Base-by-base conservation (phyloP, 37 sponge, comb jelly and placozoan genomes). In the Beroe forskalii region DNA sequence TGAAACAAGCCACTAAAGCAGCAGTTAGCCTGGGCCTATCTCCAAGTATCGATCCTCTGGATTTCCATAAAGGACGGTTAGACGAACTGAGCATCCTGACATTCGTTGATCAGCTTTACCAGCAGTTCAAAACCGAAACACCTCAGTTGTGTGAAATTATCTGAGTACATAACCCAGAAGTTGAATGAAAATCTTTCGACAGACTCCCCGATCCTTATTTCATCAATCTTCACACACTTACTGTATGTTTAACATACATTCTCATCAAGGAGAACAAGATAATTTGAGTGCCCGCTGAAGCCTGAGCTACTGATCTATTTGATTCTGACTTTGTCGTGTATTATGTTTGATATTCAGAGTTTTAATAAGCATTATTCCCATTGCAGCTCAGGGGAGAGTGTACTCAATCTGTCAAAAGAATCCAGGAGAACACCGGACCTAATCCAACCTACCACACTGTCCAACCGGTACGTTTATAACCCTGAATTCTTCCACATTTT, bases 1-100 rank as follows among this genome's bases (percentile, higher is more conserved):
- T 80, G n/a, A 80, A 80, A 48, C 86, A 80, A 44, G 86, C 86
- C 23, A 80, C 86, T 8, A 80, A 41, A 44, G 86, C 86, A 4
- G 86, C 86, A 1, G 86, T 44, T 4, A 38, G n/a, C 37, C 55
- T 80, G 37, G 86, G 86, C 3, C 48, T 80, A 4, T 23, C 35
- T 20, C 86, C 86, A 17, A 44, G 44, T 27, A 44, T 80, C 1
- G 86, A 80, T 48, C 86, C 86, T 80, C 37, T 80, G 9, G 86
- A 80, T 23, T 80, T 80, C 28, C 86, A 80, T 25, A 80, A 80
- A 38, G 30, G 55, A 2, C 24, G 55, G 28, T 31, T 80, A 27
- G 86, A 80, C 42, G 35, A 80, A 23, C 55, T 80, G 4, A 80
- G 86, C 40, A 80, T 80, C 27, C 23, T 80, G 4, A 80, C 86